These are phyloP conservation scores for Echinarachnius parma DNA, from an alignment of 53 echinoderm and acorn worm genomes.

Conservation along the genomic window DNA sequence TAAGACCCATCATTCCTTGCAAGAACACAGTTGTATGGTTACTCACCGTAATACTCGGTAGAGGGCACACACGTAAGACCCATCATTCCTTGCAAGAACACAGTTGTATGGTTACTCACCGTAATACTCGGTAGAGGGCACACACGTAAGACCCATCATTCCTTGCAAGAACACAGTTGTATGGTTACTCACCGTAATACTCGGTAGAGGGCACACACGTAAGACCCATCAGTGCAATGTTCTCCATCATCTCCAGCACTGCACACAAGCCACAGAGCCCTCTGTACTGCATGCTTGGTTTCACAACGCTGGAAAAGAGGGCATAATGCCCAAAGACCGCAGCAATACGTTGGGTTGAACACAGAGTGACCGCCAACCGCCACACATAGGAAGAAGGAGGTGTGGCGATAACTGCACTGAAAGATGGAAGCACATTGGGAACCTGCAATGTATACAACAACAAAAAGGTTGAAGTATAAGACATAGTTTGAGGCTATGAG, in stretches of 20 bases:
- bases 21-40: too few relatives aligned
- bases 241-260: conserved; percentile 26
- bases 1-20: too few relatives aligned
- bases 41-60: too few relatives aligned
- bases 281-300: not conserved
- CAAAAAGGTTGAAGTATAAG: not conserved
- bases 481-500: not conserved
- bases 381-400: conserved; percentile 39
- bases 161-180: too few relatives aligned
- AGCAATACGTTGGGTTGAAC: conserved; percentile 14
- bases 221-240: conserved; percentile 19
- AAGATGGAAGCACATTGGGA: conserved; percentile 15
- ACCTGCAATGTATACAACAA: conserved; percentile 6
- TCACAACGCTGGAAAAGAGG: conserved; percentile 8
- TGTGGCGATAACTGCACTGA: conserved; percentile 35
- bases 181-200: conserved; percentile 10
- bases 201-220: conserved; percentile 31
- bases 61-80: too few relatives aligned
- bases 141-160: too few relatives aligned
- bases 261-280: conserved; percentile 17
- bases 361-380: conserved; percentile 27
- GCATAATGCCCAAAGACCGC: conserved; percentile 42
- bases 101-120: too few relatives aligned
- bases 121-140: too few relatives aligned
- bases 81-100: too few relatives aligned